phyloP scores from a whole-genome alignment of 2,113 vertebrate genomes.

The Notiomystis cincta region DNA sequence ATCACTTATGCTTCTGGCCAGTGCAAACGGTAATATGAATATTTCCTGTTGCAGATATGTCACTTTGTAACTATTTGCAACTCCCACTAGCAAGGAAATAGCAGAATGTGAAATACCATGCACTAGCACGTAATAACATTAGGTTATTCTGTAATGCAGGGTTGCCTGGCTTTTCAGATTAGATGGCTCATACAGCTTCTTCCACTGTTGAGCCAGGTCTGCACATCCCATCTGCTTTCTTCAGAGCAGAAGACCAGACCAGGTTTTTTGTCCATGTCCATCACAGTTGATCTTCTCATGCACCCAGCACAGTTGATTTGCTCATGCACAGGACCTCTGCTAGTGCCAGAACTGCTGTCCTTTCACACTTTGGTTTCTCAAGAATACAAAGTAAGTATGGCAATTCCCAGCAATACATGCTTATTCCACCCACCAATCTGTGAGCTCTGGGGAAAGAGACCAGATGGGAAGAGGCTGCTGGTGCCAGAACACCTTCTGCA shows the following conservation, averaged over 20 bases:
- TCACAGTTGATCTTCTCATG: background rate
- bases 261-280: background rate
- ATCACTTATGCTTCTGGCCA: background rate
- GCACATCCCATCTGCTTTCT: background rate
- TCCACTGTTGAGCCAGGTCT: background rate
- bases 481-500: background rate
- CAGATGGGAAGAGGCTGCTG: background rate
- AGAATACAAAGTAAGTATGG: background rate
- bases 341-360: background rate
- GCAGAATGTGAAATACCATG: background rate
- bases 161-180: background rate
- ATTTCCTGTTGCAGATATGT: slow-evolving; percentile 25
- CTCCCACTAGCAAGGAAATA: slow-evolving; percentile 7
- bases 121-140: background rate
- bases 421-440: background rate
- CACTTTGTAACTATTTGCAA: slow-evolving; percentile 33
- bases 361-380: background rate
- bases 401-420: background rate
- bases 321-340: background rate
- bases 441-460: background rate
- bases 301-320: background rate
- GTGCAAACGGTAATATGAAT: background rate
- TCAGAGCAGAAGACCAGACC: background rate
- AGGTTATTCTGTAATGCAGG: slow-evolving; percentile 24
- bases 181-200: background rate